These are phyloP conservation scores for Yponomeuta sedellus DNA, from an alignment of 2,888 invertebrate species.

Conservation along the genomic window DNA sequence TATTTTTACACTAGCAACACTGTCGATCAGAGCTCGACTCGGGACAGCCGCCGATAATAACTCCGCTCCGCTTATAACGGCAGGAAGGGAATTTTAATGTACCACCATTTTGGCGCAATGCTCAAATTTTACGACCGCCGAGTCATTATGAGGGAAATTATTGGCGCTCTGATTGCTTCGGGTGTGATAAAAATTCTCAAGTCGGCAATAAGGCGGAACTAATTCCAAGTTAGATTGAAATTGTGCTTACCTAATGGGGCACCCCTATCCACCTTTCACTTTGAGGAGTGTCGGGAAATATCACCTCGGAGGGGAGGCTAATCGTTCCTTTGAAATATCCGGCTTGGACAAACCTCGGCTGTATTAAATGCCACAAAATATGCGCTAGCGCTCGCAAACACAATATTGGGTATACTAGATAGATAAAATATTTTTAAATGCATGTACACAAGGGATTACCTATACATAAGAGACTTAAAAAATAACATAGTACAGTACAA, in stretches of 20 bases:
- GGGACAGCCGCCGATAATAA: constrained; percentile 52
- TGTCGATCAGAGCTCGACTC: constrained; percentile 43
- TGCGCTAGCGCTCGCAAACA: neutral
- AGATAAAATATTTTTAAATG: too few relatives aligned
- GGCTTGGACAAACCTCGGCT: neutral
- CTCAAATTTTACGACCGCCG: constrained; percentile 74
- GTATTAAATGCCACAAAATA: neutral
- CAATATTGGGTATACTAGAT: too few relatives aligned
- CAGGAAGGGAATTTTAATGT: constrained; percentile 76
- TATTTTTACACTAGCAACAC: constrained; percentile 40
- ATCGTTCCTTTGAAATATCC: constrained; percentile 3
- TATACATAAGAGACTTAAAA: too few relatives aligned
- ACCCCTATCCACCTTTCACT: neutral
- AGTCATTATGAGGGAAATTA: constrained; percentile 77
- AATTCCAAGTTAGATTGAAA: constrained; percentile 68
- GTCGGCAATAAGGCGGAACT: constrained; percentile 75
- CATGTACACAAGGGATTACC: too few relatives aligned
- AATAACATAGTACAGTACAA: too few relatives aligned
- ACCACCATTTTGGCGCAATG: constrained; percentile 76
- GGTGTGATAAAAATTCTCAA: constrained; percentile 76
- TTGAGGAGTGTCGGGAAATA: constrained; percentile 4
- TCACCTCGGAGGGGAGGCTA: neutral
- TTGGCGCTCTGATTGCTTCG: constrained; percentile 75
- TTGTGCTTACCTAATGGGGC: constrained; percentile 27
- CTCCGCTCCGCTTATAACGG: constrained; percentile 73